Percentiles rank a stretch among this genome's conserved stretches.
These are phyloP conservation scores for Hydropotes inermis DNA, from an alignment of 2,113 vertebrate species.

Conservation along the genomic window DNA sequence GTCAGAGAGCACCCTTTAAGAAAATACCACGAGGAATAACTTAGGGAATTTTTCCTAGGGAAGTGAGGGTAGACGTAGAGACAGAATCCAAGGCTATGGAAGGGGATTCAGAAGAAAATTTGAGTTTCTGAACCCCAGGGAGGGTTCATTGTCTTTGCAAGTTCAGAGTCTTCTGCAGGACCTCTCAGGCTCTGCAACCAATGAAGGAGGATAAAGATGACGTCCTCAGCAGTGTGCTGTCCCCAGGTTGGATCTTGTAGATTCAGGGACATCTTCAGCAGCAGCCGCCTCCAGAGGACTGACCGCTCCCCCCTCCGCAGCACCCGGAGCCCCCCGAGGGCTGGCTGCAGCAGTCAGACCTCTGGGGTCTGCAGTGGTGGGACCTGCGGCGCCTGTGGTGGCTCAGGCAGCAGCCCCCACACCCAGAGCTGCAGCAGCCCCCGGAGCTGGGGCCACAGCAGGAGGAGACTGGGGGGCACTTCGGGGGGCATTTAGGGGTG, in stretches of 20 bases:
- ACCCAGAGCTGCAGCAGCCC: background rate
- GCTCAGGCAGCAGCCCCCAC: background rate
- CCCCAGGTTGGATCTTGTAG: background rate
- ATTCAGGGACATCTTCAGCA: background rate
- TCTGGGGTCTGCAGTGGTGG: background rate
- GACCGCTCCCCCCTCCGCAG: background rate
- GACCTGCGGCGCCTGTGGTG: background rate
- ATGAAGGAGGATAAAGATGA: background rate
- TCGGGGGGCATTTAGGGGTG: background rate
- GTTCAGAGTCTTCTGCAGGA: background rate
- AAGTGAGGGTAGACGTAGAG: background rate
- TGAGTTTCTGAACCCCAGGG: background rate
- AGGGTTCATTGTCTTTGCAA: background rate
- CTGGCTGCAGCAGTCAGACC: background rate
- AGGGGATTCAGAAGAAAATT: background rate
- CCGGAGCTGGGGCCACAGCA: background rate
- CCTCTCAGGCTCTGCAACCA: background rate
- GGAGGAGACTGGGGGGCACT: background rate
- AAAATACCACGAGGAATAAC: too few relatives aligned
- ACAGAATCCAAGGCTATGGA: background rate
- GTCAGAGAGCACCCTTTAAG: background rate
- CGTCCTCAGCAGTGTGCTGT: too few relatives aligned
- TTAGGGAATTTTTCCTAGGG: background rate
- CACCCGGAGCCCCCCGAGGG: background rate
- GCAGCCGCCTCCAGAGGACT: background rate